These are phyloP conservation scores for Schizopygopsis malacanthus DNA, from an alignment of 2,797 vertebrate species.

Conservation along the genomic window DNA sequence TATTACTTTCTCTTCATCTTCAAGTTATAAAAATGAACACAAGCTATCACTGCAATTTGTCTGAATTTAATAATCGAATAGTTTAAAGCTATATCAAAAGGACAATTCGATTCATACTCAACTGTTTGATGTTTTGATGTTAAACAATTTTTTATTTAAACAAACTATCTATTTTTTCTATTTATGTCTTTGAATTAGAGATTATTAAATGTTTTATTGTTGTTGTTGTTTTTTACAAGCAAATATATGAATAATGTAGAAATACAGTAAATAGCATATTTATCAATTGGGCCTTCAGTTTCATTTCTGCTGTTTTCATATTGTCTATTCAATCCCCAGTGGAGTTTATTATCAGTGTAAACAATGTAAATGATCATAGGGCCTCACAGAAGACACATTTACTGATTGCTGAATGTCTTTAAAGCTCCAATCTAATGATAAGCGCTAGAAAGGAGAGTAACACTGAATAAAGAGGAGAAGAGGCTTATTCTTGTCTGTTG, in stretches of 20 bases:
- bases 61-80: not conserved
- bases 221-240: not conserved
- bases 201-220: not conserved
- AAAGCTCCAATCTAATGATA: not conserved
- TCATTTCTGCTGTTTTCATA: not conserved
- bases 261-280: not conserved
- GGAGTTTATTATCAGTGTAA: slow-evolving; percentile 37
- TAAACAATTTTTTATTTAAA: not conserved
- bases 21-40: not conserved
- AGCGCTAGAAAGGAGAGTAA: not conserved
- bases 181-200: not conserved
- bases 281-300: not conserved
- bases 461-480: not conserved
- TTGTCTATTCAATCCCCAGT: not conserved
- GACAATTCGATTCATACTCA: not conserved
- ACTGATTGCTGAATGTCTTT: not conserved
- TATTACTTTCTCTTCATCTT: not conserved
- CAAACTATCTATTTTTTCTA: not conserved
- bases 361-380: not conserved
- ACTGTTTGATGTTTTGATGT: not conserved
- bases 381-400: not conserved
- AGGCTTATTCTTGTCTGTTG: slow-evolving; percentile 41
- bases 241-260: not conserved
- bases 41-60: not conserved
- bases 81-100: not conserved